These are phyloP conservation scores for Calliopum simillimum DNA, from an alignment of 2,888 invertebrate genomes.

Conservation along the genomic window DNA sequence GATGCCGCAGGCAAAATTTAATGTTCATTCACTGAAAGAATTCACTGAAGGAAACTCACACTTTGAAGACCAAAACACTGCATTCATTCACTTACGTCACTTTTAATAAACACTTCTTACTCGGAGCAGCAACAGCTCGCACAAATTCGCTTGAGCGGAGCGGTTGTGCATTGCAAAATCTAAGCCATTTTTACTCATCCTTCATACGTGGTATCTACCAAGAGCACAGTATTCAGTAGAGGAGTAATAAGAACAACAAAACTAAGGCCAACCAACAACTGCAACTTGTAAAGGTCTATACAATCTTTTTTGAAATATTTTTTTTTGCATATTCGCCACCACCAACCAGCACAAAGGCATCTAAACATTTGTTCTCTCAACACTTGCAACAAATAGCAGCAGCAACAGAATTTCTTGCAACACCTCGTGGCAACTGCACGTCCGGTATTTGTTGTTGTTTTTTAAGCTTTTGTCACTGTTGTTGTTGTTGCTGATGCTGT, in stretches of 20 bases:
- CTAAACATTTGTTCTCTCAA: neutral
- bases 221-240: neutral
- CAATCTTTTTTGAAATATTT: neutral
- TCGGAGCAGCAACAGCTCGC: neutral
- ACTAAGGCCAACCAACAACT: too few species aligned
- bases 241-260: neutral
- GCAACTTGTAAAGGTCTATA: neutral
- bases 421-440: slow-evolving; percentile 25
- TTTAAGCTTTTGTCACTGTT: slow-evolving; percentile 20
- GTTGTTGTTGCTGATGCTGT: slow-evolving; percentile 4
- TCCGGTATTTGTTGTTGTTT: slow-evolving; percentile 17
- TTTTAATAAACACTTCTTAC: slow-evolving; percentile 23
- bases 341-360: neutral
- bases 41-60: neutral
- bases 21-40: neutral
- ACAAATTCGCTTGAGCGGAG: neutral
- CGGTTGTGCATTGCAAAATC: slow-evolving; percentile 26
- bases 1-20: neutral
- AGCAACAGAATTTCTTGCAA: slow-evolving; percentile 12
- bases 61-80: neutral
- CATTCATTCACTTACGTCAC: neutral
- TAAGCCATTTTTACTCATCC: neutral
- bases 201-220: neutral
- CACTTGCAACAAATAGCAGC: slow-evolving; percentile 16
- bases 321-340: neutral